A percentile compares a stretch with the other conserved stretches of the same genome.
These are phyloP conservation scores for Tragopan temminckii DNA, from an alignment of 2,797 vertebrate genomes.

Conservation along the genomic window DNA sequence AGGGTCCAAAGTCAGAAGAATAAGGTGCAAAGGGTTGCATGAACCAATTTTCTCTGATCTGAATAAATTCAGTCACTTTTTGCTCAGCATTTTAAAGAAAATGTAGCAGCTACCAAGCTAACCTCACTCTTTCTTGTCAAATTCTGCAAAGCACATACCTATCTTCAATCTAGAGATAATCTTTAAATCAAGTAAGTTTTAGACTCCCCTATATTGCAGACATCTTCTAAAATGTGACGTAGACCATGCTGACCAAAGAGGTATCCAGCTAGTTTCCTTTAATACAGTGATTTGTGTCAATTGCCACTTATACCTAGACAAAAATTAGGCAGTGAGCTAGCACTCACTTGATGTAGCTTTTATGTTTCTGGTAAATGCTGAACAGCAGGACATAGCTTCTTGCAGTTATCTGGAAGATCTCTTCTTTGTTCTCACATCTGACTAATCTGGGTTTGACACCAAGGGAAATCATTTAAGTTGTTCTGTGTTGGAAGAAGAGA, in stretches of 20 bases:
- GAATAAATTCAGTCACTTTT: neutral
- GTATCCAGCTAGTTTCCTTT: neutral
- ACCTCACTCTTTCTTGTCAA: neutral
- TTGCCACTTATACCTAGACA: neutral
- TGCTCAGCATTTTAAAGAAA: neutral
- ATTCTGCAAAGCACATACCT: fast-evolving
- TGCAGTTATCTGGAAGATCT: neutral
- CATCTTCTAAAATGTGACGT: neutral
- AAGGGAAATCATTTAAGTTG: neutral
- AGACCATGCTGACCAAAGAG: neutral
- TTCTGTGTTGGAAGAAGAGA: neutral
- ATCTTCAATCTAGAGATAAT: neutral
- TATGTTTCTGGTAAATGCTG: neutral
- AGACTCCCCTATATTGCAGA: neutral
- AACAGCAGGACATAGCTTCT: neutral
- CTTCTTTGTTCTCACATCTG: neutral
- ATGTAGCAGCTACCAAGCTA: neutral
- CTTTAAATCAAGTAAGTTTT: neutral
- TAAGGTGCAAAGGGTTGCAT: neutral
- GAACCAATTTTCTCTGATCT: neutral
- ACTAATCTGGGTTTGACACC: neutral
- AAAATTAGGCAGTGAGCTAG: neutral
- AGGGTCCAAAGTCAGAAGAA: neutral
- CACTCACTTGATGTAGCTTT: neutral
- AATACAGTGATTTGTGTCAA: neutral